Percentiles rank a stretch among this genome's conserved stretches.
Evolutionary conservation across 2,113 vertebrate species (phyloP).

Genomic region (Gracilinanus agilis): DNA sequence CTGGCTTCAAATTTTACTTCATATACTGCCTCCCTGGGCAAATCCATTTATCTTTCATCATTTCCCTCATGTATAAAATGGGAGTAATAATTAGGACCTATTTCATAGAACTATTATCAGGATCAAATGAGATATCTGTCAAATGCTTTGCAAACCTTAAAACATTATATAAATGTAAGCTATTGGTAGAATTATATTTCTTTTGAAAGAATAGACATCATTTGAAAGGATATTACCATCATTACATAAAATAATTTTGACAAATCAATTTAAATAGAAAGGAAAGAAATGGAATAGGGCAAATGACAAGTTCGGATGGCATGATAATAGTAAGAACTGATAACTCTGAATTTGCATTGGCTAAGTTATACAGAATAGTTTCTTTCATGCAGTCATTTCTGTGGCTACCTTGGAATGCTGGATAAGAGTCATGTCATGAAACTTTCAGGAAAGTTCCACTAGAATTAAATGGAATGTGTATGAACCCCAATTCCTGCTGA

Average conservation of each 20-base stretch:
- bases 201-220: background rate
- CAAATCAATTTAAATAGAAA: background rate
- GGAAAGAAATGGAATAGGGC: background rate
- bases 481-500: background rate
- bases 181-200: background rate
- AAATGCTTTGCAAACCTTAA: background rate
- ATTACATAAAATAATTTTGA: constrained; percentile 17
- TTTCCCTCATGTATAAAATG: background rate
- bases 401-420: background rate
- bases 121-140: background rate
- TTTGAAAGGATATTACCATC: background rate
- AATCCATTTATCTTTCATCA: background rate
- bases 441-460: background rate
- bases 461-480: background rate
- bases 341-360: background rate
- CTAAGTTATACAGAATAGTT: background rate
- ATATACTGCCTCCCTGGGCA: background rate
- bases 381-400: background rate
- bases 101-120: background rate
- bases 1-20: background rate
- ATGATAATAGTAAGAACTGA: background rate
- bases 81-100: background rate
- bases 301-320: background rate
- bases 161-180: background rate
- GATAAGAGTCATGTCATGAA: background rate